Evolutionary conservation across 2,113 vertebrate species (phyloP), one percentile per base, ranked within the genome.

Genomic region (Papio anubis): DNA sequence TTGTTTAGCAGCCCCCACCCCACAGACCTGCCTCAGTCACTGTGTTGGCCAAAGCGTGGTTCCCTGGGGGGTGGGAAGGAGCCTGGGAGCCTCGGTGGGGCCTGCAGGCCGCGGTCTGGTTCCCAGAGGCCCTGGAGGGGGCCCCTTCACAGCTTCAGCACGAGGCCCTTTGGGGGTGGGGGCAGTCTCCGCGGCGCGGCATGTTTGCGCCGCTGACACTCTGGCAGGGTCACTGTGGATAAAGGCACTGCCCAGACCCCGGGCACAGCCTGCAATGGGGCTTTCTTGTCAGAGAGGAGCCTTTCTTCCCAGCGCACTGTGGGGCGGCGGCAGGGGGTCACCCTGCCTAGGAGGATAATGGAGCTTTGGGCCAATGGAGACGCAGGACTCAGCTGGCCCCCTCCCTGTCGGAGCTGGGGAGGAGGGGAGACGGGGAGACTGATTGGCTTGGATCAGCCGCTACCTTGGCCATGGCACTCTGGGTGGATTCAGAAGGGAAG

Each of bases 281-380:
- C 94, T 97, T 97, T 97, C 93, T 92, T 96, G 97, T 96, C 96
- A 57, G 96, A 92, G 94, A 93, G 61, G 84, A 93, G 88, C 93
- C 86, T 98, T 98, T 98, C 96, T 97, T 98, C 96, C 97, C 96
- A 40, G 94, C 1, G 30, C 82, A 73, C 94, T 78, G 92, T 66
- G 72, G 80, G 95, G 81, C 2, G 38, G 95, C 79, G 3, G 95
- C 97, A 76, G 96, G 97, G 89, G 97, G 89, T 86, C 95, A 91
- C 91, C 87, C 61, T 0, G 89, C 48, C 89, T 73, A 0, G 0
- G 52, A 83, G 87, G 93, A 97, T 81, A 97, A 97, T 97, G 96
- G 96, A 59, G 72, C 94, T 50, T 40, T 40, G 30, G 50, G 86
- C 68, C n/a, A 17, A 12, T 2, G 32, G 84, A 93, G 89, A 94